Conservation (phyloP, 2,113 vertebrate species). For the Indri indri region DNA sequence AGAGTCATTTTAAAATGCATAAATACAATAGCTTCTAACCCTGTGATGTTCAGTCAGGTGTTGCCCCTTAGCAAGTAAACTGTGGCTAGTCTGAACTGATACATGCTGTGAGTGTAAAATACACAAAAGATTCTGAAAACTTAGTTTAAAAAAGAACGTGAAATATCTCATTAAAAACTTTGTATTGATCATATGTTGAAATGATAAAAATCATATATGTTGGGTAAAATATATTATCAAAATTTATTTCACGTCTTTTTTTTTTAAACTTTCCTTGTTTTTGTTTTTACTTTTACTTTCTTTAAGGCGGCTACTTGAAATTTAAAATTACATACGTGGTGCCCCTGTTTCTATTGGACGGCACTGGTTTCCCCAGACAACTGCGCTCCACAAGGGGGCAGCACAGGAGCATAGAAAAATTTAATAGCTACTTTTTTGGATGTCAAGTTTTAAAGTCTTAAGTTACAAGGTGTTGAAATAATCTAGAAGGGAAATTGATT, state of each 20-base stretch:
- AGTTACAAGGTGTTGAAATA: constrained; percentile 56
- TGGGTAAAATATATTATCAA: background rate
- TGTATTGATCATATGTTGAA: constrained; percentile 14
- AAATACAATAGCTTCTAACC: background rate
- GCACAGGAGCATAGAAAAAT: constrained; percentile 59
- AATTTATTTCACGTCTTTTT: background rate
- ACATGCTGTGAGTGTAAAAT: background rate
- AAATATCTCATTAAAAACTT: background rate
- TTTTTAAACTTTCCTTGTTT: background rate
- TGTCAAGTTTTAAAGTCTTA: constrained; percentile 52
- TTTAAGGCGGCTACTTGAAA: background rate
- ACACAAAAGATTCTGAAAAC: background rate
- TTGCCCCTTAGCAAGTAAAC: background rate
- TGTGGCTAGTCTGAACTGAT: background rate
- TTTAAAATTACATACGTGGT: background rate
- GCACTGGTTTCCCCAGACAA: background rate
- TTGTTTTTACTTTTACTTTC: background rate
- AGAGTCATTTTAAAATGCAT: background rate
- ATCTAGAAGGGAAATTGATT: constrained; percentile 29
- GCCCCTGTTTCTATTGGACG: background rate
- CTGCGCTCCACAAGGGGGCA: constrained; percentile 79
- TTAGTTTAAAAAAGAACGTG: background rate
- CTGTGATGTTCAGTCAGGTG: background rate
- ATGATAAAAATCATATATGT: background rate
- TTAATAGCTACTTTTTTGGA: constrained; percentile 15